phyloP scores from a whole-genome alignment of 2,113 vertebrate genomes.

The Cyanoramphus novaezelandiae region DNA sequence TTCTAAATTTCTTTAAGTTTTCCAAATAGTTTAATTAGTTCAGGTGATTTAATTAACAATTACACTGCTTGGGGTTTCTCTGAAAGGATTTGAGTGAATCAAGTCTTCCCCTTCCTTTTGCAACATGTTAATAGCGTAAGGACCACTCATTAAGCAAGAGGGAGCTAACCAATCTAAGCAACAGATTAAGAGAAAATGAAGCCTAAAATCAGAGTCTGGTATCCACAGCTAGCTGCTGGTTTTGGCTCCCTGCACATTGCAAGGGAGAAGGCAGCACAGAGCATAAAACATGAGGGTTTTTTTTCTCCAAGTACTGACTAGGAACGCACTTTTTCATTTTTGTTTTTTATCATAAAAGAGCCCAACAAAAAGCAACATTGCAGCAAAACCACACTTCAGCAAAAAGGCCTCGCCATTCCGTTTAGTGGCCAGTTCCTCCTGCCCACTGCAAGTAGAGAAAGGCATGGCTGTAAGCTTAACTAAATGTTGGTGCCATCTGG shows the following conservation, averaged over 20 bases:
- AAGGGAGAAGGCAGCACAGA: not conserved
- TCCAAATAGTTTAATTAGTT: not conserved
- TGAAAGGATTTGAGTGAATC: not conserved
- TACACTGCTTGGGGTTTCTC: not conserved
- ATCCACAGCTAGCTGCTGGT: not conserved
- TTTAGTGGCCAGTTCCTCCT: not conserved
- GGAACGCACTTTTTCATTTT: not conserved
- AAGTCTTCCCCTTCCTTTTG: not conserved
- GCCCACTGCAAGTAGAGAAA: not conserved
- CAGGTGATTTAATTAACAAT: not conserved
- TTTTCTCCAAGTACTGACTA: not conserved
- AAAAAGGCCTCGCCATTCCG: not conserved
- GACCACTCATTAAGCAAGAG: not conserved
- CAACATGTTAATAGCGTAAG: not conserved
- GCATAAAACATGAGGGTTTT: not conserved
- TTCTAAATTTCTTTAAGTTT: not conserved
- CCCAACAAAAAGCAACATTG: not conserved
- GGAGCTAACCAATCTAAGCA: not conserved
- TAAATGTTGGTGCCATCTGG: conserved; percentile 60
- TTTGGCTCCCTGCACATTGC: not conserved
- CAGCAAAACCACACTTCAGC: not conserved
- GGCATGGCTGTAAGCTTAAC: not conserved
- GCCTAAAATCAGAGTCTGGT: not conserved
- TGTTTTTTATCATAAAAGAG: not conserved
- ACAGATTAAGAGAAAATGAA: not conserved